Evolutionary conservation across 92 coral and sea anemone genomes (phyloP).

Genomic region (Nematostella vectensis): DNA sequence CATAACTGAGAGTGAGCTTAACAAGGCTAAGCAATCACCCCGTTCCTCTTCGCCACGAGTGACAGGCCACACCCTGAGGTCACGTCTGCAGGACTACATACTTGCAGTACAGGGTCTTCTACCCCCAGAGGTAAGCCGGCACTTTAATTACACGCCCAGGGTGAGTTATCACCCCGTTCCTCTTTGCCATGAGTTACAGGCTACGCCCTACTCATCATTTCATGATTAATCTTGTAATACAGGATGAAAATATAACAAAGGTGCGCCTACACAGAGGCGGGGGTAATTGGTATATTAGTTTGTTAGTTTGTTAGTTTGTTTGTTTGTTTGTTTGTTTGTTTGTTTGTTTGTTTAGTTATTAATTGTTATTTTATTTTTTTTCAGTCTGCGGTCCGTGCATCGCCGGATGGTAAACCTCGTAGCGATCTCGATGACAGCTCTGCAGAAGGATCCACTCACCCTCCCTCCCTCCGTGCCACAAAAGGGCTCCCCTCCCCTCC

Average conservation of each 20-base stretch:
- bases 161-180: too few species aligned
- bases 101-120: background rate
- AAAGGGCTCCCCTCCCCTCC: constrained; percentile 13
- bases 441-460: background rate
- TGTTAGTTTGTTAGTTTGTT: too few species aligned
- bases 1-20: constrained; percentile 30
- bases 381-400: constrained; percentile 61
- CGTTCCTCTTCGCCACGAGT: constrained; percentile 68
- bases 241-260: too few species aligned
- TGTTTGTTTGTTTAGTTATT: too few species aligned
- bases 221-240: too few species aligned
- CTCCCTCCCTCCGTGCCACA: constrained; percentile 1
- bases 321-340: too few species aligned
- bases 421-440: constrained; percentile 37
- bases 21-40: constrained; percentile 62
- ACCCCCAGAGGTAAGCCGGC: constrained; percentile 8
- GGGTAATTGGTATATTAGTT: too few species aligned
- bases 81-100: constrained; percentile 45
- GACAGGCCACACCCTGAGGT: constrained; percentile 52
- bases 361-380: background rate
- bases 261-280: too few species aligned
- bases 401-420: constrained; percentile 83
- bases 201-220: too few species aligned
- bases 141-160: too few species aligned
- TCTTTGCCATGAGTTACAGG: too few species aligned